These are phyloP conservation scores for Percina caprodes DNA, from an alignment of 2,113 vertebrate genomes.

Conservation along the genomic window DNA sequence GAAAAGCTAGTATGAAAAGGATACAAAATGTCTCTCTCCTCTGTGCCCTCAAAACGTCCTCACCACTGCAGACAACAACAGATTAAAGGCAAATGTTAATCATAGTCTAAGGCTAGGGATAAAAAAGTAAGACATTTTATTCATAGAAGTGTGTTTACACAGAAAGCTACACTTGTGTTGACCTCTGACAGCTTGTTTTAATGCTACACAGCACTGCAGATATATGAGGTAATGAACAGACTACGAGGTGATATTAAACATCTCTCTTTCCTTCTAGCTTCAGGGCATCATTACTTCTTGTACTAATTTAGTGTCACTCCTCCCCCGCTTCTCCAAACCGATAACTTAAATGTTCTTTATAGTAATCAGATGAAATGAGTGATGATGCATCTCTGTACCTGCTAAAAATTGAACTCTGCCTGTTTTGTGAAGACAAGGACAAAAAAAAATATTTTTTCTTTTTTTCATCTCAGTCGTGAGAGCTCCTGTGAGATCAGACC, in stretches of 20 bases:
- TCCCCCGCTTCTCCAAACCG: constrained; percentile 22
- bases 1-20: constrained; percentile 24
- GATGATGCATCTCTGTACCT: constrained; percentile 22
- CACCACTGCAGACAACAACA: neutral
- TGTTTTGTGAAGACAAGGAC: constrained; percentile 10
- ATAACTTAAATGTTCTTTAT: constrained; percentile 37
- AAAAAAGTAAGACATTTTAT: neutral
- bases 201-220: constrained; percentile 13
- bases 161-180: neutral
- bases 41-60: constrained; percentile 11
- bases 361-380: constrained; percentile 46
- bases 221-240: constrained; percentile 31
- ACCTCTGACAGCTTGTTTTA: constrained; percentile 22
- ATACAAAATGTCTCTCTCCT: constrained; percentile 20
- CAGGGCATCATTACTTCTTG: constrained; percentile 37
- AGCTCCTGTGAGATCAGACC: constrained; percentile 41
- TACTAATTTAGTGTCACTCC: constrained; percentile 33
- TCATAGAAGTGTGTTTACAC: constrained; percentile 1
- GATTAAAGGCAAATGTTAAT: constrained; percentile 31
- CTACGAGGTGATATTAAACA: constrained; percentile 23
- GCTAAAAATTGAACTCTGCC: neutral
- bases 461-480: constrained; percentile 31
- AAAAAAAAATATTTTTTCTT: neutral
- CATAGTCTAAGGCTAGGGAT: constrained; percentile 1
- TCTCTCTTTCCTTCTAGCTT: constrained; percentile 32